phyloP scores from a whole-genome alignment of 1,140 invertebrate species.

The Penaeus japonicus region DNA sequence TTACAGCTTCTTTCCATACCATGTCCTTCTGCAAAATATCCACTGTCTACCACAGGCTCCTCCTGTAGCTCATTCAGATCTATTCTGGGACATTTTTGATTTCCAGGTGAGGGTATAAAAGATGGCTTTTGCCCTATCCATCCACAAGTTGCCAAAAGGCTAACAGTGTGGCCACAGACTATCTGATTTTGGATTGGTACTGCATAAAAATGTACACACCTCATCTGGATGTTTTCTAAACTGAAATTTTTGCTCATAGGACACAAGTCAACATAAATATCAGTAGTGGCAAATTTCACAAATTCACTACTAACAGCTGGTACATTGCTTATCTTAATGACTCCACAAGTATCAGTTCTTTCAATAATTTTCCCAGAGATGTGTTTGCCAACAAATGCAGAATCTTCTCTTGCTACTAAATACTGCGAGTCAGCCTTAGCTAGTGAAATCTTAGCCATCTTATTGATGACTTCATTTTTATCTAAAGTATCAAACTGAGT shows the following conservation, averaged over 20 bases:
- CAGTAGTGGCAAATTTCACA: constrained; percentile 10
- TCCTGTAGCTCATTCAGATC: constrained; percentile 10
- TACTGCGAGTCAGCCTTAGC: neutral
- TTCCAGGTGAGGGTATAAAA: constrained; percentile 28
- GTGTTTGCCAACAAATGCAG: constrained; percentile 20
- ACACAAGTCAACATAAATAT: constrained; percentile 15
- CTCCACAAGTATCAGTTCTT: constrained; percentile 1
- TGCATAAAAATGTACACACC: constrained; percentile 34
- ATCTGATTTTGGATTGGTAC: constrained; percentile 22
- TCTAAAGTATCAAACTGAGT: too few species aligned
- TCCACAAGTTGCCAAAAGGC: constrained; percentile 43
- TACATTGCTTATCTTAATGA: constrained; percentile 13
- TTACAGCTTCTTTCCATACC: neutral
- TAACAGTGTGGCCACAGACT: neutral
- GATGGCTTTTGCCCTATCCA: constrained; percentile 43
- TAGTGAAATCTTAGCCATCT: too few species aligned
- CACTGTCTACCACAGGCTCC: neutral
- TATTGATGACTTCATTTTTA: too few species aligned
- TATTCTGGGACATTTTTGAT: constrained; percentile 4
- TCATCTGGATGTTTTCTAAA: neutral
- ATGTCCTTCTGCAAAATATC: neutral
- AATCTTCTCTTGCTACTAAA: neutral
- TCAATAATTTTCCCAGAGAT: constrained; percentile 29
- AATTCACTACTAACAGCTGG: neutral
- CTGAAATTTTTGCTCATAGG: constrained; percentile 15